Percentiles rank a stretch among this genome's conserved stretches.
phyloP scores from a whole-genome alignment of 2,888 invertebrate genomes.

The Cremastinae sp. region DNA sequence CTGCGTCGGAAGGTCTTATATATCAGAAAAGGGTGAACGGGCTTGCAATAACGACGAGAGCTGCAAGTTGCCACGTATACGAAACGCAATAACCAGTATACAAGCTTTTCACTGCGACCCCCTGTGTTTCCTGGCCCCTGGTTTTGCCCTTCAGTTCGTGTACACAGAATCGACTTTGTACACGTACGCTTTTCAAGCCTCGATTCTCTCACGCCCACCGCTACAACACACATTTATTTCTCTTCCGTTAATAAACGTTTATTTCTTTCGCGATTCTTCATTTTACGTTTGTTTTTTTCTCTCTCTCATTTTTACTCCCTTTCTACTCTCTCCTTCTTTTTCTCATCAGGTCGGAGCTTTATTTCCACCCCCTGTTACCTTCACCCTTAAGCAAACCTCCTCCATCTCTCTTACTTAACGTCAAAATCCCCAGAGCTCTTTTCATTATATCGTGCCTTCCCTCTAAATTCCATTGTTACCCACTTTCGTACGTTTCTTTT shows the following conservation, averaged over 20 bases:
- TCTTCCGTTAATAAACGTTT: slow-evolving; percentile 46
- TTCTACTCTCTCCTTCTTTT: too few species aligned
- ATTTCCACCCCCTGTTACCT: not conserved
- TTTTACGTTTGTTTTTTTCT: too few species aligned
- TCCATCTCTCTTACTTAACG: slow-evolving; percentile 23
- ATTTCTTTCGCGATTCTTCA: slow-evolving; percentile 29
- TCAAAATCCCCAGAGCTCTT: too few species aligned
- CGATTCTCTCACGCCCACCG: slow-evolving; percentile 6
- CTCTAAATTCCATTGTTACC: too few species aligned
- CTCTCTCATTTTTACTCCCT: too few species aligned
- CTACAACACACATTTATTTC: slow-evolving; percentile 48
- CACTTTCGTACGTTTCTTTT: too few species aligned
- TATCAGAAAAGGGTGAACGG: slow-evolving; percentile 33
- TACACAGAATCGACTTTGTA: slow-evolving; percentile 26
- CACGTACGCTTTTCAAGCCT: slow-evolving; percentile 24
- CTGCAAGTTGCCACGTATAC: slow-evolving; percentile 24
- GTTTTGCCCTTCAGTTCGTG: slow-evolving; percentile 19
- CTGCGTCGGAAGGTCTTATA: not conserved
- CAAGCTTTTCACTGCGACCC: slow-evolving; percentile 42
- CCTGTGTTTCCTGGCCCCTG: too few species aligned
- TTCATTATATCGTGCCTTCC: too few species aligned
- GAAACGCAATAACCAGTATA: slow-evolving; percentile 55
- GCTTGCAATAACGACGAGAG: slow-evolving; percentile 38
- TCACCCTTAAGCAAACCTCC: slow-evolving; percentile 6
- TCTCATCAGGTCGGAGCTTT: not conserved